Evolutionary conservation across 2,888 invertebrate species (phyloP).

Genomic region (Zaprionus obscuricornis): DNA sequence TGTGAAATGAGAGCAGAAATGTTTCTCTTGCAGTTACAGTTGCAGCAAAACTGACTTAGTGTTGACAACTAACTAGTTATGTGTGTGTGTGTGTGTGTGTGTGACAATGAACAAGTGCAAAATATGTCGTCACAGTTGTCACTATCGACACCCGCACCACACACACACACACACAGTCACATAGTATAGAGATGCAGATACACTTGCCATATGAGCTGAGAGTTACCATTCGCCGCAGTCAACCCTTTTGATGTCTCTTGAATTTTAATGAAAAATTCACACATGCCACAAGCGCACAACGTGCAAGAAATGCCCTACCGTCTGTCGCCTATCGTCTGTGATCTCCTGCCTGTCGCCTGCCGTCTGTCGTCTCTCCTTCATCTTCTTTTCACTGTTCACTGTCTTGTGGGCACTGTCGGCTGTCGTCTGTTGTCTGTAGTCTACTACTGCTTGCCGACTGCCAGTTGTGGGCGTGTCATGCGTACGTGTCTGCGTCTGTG

Average conservation of each 20-base stretch:
- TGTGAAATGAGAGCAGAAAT: conserved; percentile 43
- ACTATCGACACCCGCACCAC: conserved; percentile 70
- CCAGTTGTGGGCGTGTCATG: conserved; percentile 45
- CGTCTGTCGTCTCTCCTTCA: no score
- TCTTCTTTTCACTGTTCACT: no score
- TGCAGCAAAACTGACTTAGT: conserved; percentile 60
- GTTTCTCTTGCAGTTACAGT: conserved; percentile 23
- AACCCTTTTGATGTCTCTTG: conserved; percentile 81
- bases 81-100: conserved; percentile 23
- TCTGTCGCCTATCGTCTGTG: not conserved
- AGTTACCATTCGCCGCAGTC: conserved; percentile 48
- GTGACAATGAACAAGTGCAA: conserved; percentile 70
- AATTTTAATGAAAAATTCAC: conserved; percentile 80
- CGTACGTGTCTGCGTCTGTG: conserved; percentile 48
- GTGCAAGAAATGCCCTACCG: conserved; percentile 50
- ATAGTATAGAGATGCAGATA: conserved; percentile 7
- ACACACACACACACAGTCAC: not conserved
- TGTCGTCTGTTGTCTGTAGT: not conserved
- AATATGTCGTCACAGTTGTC: conserved; percentile 80
- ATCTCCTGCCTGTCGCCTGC: not conserved
- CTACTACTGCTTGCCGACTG: conserved; percentile 23
- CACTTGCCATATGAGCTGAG: conserved; percentile 27
- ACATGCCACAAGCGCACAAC: conserved; percentile 74
- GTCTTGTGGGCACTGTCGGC: conserved; percentile 1
- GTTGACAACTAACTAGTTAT: conserved; percentile 61